phyloP scores from a whole-genome alignment of 2,888 invertebrate genomes.

The Morpho deidamia region DNA sequence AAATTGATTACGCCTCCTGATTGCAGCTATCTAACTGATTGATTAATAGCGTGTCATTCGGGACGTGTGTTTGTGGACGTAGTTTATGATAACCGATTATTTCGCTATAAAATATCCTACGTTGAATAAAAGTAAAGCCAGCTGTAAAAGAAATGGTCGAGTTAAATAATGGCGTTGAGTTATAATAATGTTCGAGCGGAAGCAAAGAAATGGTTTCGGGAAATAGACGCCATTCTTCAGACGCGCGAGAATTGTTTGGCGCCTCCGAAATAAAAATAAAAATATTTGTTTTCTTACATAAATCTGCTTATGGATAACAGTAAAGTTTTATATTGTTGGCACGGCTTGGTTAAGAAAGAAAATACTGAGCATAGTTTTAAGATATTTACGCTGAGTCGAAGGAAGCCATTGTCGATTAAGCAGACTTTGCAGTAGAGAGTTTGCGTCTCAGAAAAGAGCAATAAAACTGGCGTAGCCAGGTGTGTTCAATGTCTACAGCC shows the following conservation, averaged over 20 bases:
- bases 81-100: conserved; percentile 14
- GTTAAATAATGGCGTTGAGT: conserved; percentile 48
- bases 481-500: conserved; percentile 25
- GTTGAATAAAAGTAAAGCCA: conserved; percentile 18
- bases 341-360: neutral
- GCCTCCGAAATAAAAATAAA: conserved; percentile 32
- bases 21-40: conserved; percentile 25
- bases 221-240: conserved; percentile 60
- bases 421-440: conserved; percentile 22
- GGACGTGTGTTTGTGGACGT: conserved; percentile 21
- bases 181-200: conserved; percentile 53
- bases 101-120: conserved; percentile 15
- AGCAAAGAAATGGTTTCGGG: conserved; percentile 49
- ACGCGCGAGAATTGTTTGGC: conserved; percentile 45
- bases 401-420: conserved; percentile 4
- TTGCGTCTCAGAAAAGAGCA: conserved; percentile 26
- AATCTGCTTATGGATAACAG: conserved; percentile 13
- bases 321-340: conserved; percentile 7
- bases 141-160: conserved; percentile 25
- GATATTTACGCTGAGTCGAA: conserved; percentile 3
- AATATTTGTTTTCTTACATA: conserved; percentile 11
- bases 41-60: conserved; percentile 20
- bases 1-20: conserved; percentile 29
- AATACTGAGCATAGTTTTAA: conserved; percentile 1
- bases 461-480: conserved; percentile 29